Evolutionary conservation across 2,888 invertebrate genomes (phyloP).

Genomic region (Cyrtodaria siliqua): DNA sequence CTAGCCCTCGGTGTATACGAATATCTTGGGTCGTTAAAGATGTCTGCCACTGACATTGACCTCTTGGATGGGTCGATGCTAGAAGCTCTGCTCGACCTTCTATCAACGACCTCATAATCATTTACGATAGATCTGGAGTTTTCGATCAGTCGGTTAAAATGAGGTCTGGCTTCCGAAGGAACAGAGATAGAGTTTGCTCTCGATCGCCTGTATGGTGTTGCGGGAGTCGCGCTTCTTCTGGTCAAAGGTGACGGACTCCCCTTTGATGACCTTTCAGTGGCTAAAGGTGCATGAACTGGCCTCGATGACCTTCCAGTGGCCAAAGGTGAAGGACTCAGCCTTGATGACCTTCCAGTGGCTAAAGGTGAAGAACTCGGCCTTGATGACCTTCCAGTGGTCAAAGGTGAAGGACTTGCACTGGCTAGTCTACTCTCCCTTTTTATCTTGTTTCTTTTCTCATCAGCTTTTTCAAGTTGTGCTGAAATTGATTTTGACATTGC

Average conservation of each 20-base stretch:
- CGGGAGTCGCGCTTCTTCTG: conserved; percentile 3
- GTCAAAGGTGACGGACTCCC: conserved; percentile 8
- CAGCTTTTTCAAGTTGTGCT: conserved; percentile 21
- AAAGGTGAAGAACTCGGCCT: neutral
- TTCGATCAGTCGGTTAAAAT: conserved; percentile 37
- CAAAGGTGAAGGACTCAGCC: too few species aligned
- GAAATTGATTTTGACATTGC: conserved; percentile 14
- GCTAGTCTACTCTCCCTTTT: neutral
- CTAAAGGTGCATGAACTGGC: neutral
- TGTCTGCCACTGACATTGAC: conserved; percentile 14
- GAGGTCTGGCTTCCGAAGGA: conserved; percentile 23
- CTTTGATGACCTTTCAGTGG: conserved; percentile 4
- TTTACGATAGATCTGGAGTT: conserved; percentile 51
- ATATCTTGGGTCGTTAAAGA: conserved; percentile 2
- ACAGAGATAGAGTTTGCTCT: conserved; percentile 51
- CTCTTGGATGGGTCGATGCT: neutral
- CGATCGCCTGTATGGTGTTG: conserved; percentile 13
- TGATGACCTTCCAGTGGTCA: too few species aligned
- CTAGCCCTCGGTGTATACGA: conserved; percentile 14
- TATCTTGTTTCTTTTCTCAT: neutral
- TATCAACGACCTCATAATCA: conserved; percentile 23
- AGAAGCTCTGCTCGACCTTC: conserved; percentile 13
- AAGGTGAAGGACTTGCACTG: too few species aligned
- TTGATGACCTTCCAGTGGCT: neutral
- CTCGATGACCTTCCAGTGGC: too few species aligned